Evolutionary conservation across 2,113 vertebrate genomes (phyloP).

Genomic region (Forbesichthys papilliferus): DNA sequence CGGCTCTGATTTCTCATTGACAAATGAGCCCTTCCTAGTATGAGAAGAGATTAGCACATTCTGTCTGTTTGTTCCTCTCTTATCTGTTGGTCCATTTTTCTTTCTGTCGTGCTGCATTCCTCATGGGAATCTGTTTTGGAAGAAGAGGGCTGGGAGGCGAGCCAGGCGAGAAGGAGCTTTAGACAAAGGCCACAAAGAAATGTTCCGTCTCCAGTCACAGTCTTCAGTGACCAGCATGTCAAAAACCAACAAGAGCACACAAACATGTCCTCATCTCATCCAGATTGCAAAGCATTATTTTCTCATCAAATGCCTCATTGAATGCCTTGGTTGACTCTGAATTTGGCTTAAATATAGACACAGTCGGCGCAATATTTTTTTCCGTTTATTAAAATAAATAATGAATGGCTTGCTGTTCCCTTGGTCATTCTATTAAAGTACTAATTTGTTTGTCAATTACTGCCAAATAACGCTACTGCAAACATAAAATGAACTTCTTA

Average conservation of each 20-base stretch:
- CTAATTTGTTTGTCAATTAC: too few species aligned
- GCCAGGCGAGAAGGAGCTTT: neutral
- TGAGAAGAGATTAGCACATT: neutral
- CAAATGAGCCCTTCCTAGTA: neutral
- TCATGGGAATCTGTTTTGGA: neutral
- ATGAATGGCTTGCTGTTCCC: too few species aligned
- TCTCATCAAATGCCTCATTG: too few species aligned
- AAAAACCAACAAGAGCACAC: conserved; percentile 17
- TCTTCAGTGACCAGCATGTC: conserved; percentile 44
- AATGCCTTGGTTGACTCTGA: too few species aligned
- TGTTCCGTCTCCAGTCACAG: conserved; percentile 20
- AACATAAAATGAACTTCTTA: too few species aligned
- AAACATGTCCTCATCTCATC: neutral
- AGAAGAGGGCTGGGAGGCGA: neutral
- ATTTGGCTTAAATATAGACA: too few species aligned
- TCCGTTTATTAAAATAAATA: too few species aligned
- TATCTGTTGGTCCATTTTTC: neutral
- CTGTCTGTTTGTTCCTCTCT: neutral
- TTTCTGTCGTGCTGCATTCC: neutral
- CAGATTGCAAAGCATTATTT: too few species aligned
- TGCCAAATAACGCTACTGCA: too few species aligned
- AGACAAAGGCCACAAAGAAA: conserved; percentile 33
- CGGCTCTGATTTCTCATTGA: neutral
- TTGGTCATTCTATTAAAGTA: too few species aligned
- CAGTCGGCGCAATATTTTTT: too few species aligned